These are phyloP conservation scores for Leptinotarsa peninsularis DNA, from an alignment of 2,888 invertebrate species.

Conservation along the genomic window DNA sequence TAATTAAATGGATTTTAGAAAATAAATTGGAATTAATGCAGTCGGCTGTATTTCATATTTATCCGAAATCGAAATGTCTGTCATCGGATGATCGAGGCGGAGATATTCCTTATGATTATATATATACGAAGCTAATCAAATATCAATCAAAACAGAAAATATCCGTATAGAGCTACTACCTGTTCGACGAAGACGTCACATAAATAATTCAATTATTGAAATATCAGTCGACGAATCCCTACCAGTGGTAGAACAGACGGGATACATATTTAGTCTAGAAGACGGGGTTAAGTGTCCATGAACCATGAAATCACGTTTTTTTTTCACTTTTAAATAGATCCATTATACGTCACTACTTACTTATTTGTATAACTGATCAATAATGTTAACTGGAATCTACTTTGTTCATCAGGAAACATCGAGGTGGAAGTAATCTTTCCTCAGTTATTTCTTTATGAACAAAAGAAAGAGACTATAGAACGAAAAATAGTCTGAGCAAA, in stretches of 20 bases:
- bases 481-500: too few species aligned
- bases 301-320: too few species aligned
- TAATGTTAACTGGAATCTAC: too few species aligned
- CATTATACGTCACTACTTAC: too few species aligned
- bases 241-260: slow-evolving; percentile 10
- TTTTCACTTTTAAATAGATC: too few species aligned
- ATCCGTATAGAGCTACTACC: slow-evolving; percentile 48
- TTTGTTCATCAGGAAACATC: too few species aligned
- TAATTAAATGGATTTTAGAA: slow-evolving; percentile 12
- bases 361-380: too few species aligned
- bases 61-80: slow-evolving; percentile 16
- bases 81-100: slow-evolving; percentile 22
- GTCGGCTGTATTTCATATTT: slow-evolving; percentile 9
- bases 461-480: too few species aligned
- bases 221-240: slow-evolving; percentile 55
- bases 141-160: slow-evolving; percentile 58
- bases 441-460: too few species aligned
- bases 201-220: slow-evolving; percentile 66
- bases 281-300: background rate
- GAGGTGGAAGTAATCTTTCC: too few species aligned
- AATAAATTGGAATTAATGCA: slow-evolving; percentile 18
- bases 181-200: slow-evolving; percentile 48
- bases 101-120: slow-evolving; percentile 27
- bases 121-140: slow-evolving; percentile 57
- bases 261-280: background rate